Evolutionary conservation across 2,113 vertebrate species (phyloP), one percentile per base, ranked within the genome.

Genomic region (Takifugu bimaculatus): DNA sequence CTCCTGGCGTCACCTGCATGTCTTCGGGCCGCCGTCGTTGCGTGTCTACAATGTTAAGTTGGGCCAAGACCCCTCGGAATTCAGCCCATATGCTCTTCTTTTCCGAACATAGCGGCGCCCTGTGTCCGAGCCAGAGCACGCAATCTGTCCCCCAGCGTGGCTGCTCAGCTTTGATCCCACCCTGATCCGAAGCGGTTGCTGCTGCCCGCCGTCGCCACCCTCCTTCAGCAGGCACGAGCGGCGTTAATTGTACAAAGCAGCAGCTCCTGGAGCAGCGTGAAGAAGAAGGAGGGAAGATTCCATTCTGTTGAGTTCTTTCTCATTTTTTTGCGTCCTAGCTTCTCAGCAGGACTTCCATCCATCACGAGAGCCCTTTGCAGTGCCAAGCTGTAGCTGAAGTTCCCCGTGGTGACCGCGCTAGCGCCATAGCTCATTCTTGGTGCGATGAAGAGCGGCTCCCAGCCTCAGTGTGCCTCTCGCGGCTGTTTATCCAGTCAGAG

Each of bases 31-130:
- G 20, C 20, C 20, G 20, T 20, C 79, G 85, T 73, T 80, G 70
- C 68, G 39, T 83, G 72, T 78, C 68, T 61, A 67, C 70, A 58
- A 75, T 68, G 65, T 78, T 83, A 87, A 89, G 86, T 85, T 85
- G 81, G 84, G 87, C 87, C 85, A 89, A 80, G 68, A 80, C 80
- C 85, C 80, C 82, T 80, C 20, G 20, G 77, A 76, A 87, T 75
- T 68, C 57, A 63, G 74, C 68, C 85, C 88, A 90, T 90, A 90
- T 90, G 87, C 79, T 87, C 79, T 75, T 80, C 72, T 70, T 76
- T 57, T 70, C 73, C 57, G 70, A 65, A 80, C 83, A 74, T 81
- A 86, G 64, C 63, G 80, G 70, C 71, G 53, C 63, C 69, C 63
- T 45, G 50, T 10, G 29, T 49, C 63, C 71, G 42, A 61, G 80